These are phyloP conservation scores for Donacobius atricapilla DNA, from an alignment of 2,113 vertebrate species.

Conservation along the genomic window DNA sequence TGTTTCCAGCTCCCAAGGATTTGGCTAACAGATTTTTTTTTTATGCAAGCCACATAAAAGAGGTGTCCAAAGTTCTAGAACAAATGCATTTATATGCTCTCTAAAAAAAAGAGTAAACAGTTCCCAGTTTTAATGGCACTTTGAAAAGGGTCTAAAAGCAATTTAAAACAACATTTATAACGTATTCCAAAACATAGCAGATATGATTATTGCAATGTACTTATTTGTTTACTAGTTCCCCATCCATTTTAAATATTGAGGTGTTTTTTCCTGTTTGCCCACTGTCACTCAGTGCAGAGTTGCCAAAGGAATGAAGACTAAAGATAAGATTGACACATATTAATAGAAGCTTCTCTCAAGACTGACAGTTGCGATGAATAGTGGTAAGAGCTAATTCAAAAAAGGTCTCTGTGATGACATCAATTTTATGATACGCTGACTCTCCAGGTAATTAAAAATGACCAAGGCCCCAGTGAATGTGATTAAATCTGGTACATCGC, in stretches of 20 bases:
- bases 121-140: background rate
- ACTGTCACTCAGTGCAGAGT: background rate
- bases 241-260: background rate
- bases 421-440: constrained; percentile 56
- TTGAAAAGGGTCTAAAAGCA: background rate
- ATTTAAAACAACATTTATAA: background rate
- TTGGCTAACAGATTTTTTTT: background rate
- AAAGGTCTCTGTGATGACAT: constrained; percentile 47
- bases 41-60: background rate
- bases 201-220: background rate
- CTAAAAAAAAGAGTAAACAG: background rate
- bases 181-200: background rate
- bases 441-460: constrained; percentile 60
- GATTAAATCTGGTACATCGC: constrained; percentile 55
- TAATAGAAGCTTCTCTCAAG: constrained; percentile 18
- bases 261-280: background rate
- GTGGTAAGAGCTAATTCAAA: constrained; percentile 39
- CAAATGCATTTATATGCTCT: background rate
- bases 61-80: background rate
- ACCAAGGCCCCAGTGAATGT: background rate
- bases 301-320: background rate
- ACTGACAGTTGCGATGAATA: constrained; percentile 29
- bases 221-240: background rate
- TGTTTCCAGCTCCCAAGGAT: background rate
- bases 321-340: background rate